Evolutionary conservation across 2,113 vertebrate species (phyloP).

Genomic region (Eretmodus cyanostictus): DNA sequence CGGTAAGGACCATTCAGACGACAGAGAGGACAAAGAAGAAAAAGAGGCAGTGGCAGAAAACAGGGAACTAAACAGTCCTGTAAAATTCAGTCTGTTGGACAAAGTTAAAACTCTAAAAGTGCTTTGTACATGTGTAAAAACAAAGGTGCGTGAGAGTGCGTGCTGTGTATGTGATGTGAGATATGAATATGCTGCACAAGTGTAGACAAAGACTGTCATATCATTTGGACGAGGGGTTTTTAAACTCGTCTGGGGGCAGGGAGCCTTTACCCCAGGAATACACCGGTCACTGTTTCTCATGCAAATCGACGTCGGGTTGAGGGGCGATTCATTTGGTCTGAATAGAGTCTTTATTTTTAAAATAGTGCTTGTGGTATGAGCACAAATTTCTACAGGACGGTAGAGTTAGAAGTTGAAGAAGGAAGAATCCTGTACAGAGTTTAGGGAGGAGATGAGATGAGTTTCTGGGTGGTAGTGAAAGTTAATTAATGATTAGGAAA

Average conservation of each 20-base stretch:
- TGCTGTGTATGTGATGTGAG: conserved; percentile 6
- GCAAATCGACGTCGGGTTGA: background rate
- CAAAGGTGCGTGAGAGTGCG: background rate
- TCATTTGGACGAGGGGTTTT: background rate
- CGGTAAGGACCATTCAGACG: background rate
- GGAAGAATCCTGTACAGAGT: background rate
- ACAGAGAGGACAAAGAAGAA: background rate
- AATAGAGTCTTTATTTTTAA: background rate
- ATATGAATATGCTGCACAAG: conserved; percentile 58
- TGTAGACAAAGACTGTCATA: conserved; percentile 36
- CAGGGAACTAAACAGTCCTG: background rate
- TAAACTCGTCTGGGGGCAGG: background rate
- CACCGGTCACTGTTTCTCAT: background rate
- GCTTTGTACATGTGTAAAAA: conserved; percentile 11
- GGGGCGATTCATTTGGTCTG: background rate
- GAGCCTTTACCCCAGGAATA: background rate
- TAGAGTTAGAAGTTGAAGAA: background rate
- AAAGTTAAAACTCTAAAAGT: background rate
- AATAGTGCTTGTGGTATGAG: background rate
- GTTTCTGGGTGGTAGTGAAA: background rate
- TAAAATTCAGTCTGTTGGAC: conserved; percentile 29
- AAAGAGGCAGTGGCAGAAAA: background rate
- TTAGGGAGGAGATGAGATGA: background rate
- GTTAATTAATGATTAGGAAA: accelerated
- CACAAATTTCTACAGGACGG: accelerated